Evolutionary conservation across 2,113 vertebrate species (phyloP).

Genomic region (Trachemys scripta): DNA sequence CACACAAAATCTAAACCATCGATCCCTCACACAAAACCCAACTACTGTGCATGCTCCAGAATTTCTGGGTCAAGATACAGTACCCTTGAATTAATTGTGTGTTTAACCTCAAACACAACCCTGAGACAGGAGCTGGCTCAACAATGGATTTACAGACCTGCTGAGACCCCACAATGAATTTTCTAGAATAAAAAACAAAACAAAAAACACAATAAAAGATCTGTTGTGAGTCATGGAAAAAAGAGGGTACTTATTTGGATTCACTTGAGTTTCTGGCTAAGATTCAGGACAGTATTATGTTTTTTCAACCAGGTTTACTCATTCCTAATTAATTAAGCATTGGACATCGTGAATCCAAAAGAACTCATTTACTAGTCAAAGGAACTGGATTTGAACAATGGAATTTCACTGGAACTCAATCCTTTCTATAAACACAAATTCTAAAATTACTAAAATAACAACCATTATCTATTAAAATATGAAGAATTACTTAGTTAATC

Average conservation of each 20-base stretch:
- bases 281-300: background rate
- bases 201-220: background rate
- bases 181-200: background rate
- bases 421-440: background rate
- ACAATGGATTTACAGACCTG: background rate
- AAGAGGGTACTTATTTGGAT: background rate
- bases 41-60: background rate
- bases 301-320: background rate
- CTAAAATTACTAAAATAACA: background rate
- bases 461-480: background rate
- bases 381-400: background rate
- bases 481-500: slow-evolving; percentile 23
- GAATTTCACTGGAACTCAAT: background rate
- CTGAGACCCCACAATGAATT: background rate
- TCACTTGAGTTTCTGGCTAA: background rate
- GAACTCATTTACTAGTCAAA: background rate
- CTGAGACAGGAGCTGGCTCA: background rate
- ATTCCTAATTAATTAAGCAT: background rate
- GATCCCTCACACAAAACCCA: background rate
- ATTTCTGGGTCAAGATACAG: background rate
- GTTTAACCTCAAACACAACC: background rate
- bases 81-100: background rate
- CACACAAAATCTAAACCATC: background rate
- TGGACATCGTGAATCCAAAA: background rate
- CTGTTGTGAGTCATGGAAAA: background rate